Base-by-base conservation (phyloP, 2,113 vertebrate genomes). In the Pollachius pollachius region DNA sequence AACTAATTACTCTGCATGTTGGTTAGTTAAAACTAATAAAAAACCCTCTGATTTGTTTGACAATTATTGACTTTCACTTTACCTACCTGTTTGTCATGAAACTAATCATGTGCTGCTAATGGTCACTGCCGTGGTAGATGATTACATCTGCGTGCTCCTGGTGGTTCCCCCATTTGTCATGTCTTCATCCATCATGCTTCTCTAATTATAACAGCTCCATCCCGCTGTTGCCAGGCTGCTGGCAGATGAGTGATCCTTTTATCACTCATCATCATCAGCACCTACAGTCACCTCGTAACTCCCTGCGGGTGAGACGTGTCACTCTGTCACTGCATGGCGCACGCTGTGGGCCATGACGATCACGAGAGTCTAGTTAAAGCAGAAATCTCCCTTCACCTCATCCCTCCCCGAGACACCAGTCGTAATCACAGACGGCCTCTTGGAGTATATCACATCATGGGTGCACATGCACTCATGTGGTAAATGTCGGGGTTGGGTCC, bases 61-160 rank as follows among this genome's bases (percentile, higher is more conserved):
- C 11, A 12, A 61, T 17, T 64, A 41, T 64, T n/a, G 2, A 16
- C 23, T 57, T 9, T 62, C 41, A 74, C 6, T 23, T 57, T 34
- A 4, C 54, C 69, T 71, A 37, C 60, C 58, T 15, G 9, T n/a
- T 34, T 48, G 15, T 15, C 30, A 59, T 60, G 59, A 58, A 82
- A 62, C 73, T 85, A 84, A 89, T 85, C 86, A 74, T 72, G 76
- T 68, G 65, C 41, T 77, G 78, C 68, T 88, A 84, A 88, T 83
- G 80, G 67, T 63, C 74, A 70, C 58, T 30, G 73, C 80, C 17
- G 37, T 25, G 64, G 78, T 74, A 71, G 82, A 78, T 69, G 65
- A 81, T 76, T 81, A 68, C 78, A 71, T 63, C 41, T 67, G 60
- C 54, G 52, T 62, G 62, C 75, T 67, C 71, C 70, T 66, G 76